These are phyloP conservation scores for Pangasius krempfi DNA, from an alignment of 2,797 vertebrate species.

Conservation along the genomic window DNA sequence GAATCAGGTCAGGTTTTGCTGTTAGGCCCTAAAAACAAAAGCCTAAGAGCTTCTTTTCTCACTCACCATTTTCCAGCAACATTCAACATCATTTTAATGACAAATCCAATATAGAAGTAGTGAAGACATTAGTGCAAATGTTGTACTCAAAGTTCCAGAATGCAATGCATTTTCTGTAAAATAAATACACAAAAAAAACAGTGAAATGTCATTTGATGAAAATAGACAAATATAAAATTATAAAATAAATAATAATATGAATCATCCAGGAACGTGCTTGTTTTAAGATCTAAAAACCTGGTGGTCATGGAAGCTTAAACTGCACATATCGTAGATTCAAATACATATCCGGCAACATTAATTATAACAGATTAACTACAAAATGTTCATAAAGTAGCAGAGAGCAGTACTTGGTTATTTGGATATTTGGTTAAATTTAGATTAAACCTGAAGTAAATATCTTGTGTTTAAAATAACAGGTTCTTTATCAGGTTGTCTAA, in stretches of 20 bases:
- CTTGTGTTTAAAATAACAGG: not conserved
- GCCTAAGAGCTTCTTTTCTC: not conserved
- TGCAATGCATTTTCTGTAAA: not conserved
- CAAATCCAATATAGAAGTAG: not conserved
- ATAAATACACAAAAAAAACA: too few species aligned
- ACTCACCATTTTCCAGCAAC: not conserved
- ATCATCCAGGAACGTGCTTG: not conserved
- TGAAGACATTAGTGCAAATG: not conserved
- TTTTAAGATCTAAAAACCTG: not conserved
- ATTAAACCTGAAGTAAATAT: not conserved
- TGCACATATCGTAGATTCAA: not conserved
- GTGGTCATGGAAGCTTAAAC: not conserved
- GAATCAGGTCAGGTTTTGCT: not conserved
- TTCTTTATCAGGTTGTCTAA: not conserved
- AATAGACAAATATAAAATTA: not conserved
- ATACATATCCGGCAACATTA: not conserved
- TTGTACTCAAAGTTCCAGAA: not conserved
- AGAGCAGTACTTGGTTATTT: not conserved
- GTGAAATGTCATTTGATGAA: not conserved
- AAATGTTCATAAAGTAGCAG: not conserved
- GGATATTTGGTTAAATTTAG: too few species aligned
- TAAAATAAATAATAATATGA: not conserved
- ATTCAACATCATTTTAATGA: not conserved
- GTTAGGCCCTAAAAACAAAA: not conserved
- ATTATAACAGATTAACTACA: not conserved